Base-by-base conservation (phyloP, 2,113 vertebrate species). In the Pardalotus punctatus region DNA sequence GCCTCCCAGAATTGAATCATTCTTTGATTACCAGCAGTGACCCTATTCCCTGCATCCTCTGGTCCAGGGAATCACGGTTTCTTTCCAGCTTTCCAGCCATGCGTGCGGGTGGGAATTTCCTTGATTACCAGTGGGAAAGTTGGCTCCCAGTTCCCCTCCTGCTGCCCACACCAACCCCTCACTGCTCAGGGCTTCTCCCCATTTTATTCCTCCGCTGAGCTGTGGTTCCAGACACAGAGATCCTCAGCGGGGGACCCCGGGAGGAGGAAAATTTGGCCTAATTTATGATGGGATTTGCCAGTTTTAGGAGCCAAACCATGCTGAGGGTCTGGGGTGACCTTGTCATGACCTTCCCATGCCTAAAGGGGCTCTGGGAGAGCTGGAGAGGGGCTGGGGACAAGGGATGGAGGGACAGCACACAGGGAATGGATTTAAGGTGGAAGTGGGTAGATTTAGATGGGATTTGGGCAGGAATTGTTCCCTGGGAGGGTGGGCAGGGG, bases 291-390 rank as follows among this genome's bases (percentile, higher is more conserved):
- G 2, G 6, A 56, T 33, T 27, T 28, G 48, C 7, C 54, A 50
- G 47, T 7, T 38, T 73, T 4, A 47, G 60, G 56, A 77, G 54
- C 20, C 25, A 2, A 33, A 5, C 20, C 8, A 3, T 0, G 1
- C 3, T 21, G 16, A 31, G 36, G 11, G 0, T 1, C 0, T 0
- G 1, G 12, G 40, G 18, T 38, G 54, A 31, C 6, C 13, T 38
- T 3, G 6, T 9, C 40, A 58, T 0, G 11, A 72, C 45, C n/a
- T 47, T 15, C 0, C 61, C 54, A 38, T 4, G 40, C 24, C 45
- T 40, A 0, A 45, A 35, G 51, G 38, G 11, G 61, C 38, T 81
- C 33, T 45, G 53, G 47, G 69, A 60, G 70, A 74, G 45, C 15
- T 74, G 69, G 0, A 67, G 38, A 73, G 67, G 43, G 58, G 13